phyloP scores from a whole-genome alignment of 2,797 vertebrate species.

The Coregonus suidteri region DNA sequence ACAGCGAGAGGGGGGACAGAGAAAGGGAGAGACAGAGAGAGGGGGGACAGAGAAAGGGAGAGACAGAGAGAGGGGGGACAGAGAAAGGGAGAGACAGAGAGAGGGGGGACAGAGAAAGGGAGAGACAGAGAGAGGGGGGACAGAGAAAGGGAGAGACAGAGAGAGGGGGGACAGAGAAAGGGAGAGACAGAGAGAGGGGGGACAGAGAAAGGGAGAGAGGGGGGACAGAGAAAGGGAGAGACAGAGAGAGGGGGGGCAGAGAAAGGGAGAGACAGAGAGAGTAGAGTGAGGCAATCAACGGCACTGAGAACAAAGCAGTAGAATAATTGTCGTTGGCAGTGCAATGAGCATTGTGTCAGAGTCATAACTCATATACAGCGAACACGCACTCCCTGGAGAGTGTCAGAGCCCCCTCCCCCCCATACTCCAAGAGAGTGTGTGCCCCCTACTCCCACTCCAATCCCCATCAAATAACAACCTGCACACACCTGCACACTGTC shows the following conservation, averaged over 20 bases:
- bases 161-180: no score
- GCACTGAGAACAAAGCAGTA: conserved; percentile 1
- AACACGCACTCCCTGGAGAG: conserved; percentile 6
- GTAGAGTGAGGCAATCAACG: background rate
- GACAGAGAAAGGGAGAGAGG: no score
- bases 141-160: no score
- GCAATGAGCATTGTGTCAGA: conserved; percentile 1
- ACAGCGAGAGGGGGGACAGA: background rate
- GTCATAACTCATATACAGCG: conserved; percentile 30
- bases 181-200: background rate
- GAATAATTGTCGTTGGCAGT: background rate
- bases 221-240: no score
- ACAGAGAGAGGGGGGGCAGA: no score
- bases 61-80: background rate
- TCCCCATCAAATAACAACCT: background rate
- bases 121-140: background rate
- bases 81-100: no score
- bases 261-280: background rate
- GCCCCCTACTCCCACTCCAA: background rate
- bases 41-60: no score
- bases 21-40: no score
- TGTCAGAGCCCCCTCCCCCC: background rate
- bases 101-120: no score
- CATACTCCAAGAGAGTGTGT: background rate
- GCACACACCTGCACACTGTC: conserved; percentile 5